Evolutionary conservation across 2,797 vertebrate genomes (phyloP), one percentile per base, ranked within the genome.

Genomic region (Oryzias dopingdopingensis): DNA sequence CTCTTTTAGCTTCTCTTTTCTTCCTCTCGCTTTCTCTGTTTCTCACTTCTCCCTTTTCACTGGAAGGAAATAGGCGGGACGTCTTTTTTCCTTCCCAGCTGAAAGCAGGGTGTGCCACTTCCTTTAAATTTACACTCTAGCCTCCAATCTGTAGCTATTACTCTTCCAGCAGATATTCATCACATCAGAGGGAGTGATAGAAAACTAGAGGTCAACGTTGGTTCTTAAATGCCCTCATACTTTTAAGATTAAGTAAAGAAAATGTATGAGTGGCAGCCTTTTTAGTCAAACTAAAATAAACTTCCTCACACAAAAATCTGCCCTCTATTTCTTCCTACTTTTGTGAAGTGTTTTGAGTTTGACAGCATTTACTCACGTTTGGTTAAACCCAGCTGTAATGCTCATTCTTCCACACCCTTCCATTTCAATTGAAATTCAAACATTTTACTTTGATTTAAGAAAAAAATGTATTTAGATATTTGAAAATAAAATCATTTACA

Each of bases 1-100:
- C 12, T 62, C 4, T 59, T 16, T 56, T 42, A 53, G 15, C 22
- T 24, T 49, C 17, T 48, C 42, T 65, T 62, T 45, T 45, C n/a
- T 44, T 53, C 42, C 62, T 63, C 29, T 76, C 29, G 7, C 23
- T 63, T 32, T 66, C 52, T 79, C 54, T 56, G 49, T 58, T 47
- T 40, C 55, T 57, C 65, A 73, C 64, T 23, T 10, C 62, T 70
- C 8, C 17, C 57, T 54, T 58, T 26, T 79, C 70, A 69, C 63
- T 59, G 65, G 53, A 82, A 87, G 86, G 88, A 88, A 88, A 79
- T 75, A 66, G 84, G 82, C 44, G 54, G 69, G 45, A 54, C 44
- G 45, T 70, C 62, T 67, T 55, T 37, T 65, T 52, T 51, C 74
- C 65, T 82, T 85, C 83, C 74, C 73, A 77, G 51, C 61, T 64